Base-by-base conservation (phyloP, 2,797 vertebrate species). In the Phrynocephalus vlangalii region DNA sequence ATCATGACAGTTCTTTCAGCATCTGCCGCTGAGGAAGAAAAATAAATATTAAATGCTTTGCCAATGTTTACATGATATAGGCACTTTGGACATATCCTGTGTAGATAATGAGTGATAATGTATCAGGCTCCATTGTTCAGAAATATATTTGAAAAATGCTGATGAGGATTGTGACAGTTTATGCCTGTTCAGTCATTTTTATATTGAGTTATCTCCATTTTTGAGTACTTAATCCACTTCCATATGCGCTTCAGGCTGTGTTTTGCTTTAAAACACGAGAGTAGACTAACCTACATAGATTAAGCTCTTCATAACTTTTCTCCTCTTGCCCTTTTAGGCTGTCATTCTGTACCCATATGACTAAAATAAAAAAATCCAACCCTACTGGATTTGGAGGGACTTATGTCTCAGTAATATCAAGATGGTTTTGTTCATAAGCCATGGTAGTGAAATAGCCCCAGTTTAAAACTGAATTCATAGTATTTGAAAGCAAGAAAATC, bases 151-250 rank as follows among this genome's bases (percentile, higher is more conserved):
- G 82, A 68, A 86, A 94, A 91, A 33, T 93, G 89, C 89, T 94
- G 86, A 92, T 83, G 82, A 26, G 44, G 91, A 70, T 84, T 90
- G 79, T 92, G 91, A 91, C 68, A 88, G 88, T 82, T 82, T 33
- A 6, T 84, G 86, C 89, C 90, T 94, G 38, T 28, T 93, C 70
- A 77, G 66, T 86, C 73, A 52, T 86, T 94, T 94, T 95, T 82
- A 28, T 38, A 67, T 60, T 60, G 13, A 88, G 86, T 1, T 78
- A 44, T 87, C 80, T 93, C 70, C 38, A 60, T 78, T 93, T 89
- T 0, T 0, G 83, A 90, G 71, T 63, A 84, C 91, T 82, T 3
- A 79, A 8, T 63, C 20, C 52, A 75, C 60, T 94, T 84, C 60
- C 92, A 22, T 85, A 86, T 50, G 73, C 94, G 82, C 52, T 71